Conservation (phyloP, 2,113 vertebrate genomes). For the Urocynchramus pylzowi region DNA sequence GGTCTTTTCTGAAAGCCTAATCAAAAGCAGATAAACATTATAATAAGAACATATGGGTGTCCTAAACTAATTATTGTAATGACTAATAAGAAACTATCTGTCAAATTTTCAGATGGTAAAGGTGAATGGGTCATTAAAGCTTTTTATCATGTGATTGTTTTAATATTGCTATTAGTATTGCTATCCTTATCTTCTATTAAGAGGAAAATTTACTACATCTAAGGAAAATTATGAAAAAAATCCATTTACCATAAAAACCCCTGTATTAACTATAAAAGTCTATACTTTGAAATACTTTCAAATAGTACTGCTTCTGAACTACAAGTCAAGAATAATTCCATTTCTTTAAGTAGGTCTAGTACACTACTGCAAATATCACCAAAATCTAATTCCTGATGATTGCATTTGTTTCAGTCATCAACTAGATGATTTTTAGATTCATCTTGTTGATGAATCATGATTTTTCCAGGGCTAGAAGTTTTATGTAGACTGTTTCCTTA, state of each 20-base stretch:
- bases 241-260: neutral
- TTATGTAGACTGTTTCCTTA: neutral
- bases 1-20: neutral
- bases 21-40: neutral
- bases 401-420: neutral
- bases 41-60: neutral
- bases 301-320: neutral
- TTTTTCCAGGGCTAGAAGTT: neutral
- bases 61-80: neutral
- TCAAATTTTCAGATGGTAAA: neutral
- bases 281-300: neutral
- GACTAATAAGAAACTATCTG: neutral
- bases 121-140: neutral
- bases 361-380: neutral
- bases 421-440: neutral
- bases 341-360: neutral
- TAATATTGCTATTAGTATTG: neutral
- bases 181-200: neutral
- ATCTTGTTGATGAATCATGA: neutral
- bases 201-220: neutral
- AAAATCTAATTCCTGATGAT: neutral
- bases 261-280: neutral
- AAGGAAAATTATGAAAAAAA: neutral
- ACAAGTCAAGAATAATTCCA: neutral
- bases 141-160: neutral